Evolutionary conservation across 2,888 invertebrate species (phyloP).

Genomic region (Bunonema sp.): DNA sequence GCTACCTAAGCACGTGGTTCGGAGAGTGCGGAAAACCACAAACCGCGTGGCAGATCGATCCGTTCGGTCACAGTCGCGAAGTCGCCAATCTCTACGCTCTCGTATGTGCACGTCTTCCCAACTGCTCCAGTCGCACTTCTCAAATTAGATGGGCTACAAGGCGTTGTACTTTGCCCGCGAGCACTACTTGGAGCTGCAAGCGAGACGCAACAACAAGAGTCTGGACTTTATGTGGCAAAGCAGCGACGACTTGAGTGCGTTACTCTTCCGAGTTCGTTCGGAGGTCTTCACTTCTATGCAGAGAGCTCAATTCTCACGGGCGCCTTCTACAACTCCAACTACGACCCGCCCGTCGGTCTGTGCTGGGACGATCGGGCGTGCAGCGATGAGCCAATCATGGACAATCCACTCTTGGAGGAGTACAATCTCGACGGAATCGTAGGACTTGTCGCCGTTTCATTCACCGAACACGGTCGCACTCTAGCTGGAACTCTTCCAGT

Average conservation of each 20-base stretch:
- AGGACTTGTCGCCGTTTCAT: too few species aligned
- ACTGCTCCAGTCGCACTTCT: too few species aligned
- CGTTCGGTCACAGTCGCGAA: conserved; percentile 52
- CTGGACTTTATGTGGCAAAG: conserved; percentile 49
- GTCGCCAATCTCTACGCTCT: conserved; percentile 51
- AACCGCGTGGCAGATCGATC: conserved; percentile 53
- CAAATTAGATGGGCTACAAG: conserved; percentile 70
- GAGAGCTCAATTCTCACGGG: conserved; percentile 61
- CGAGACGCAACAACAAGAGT: conserved; percentile 40
- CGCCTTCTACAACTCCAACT: conserved; percentile 56
- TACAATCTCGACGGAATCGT: too few species aligned
- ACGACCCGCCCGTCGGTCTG: conserved; percentile 72
- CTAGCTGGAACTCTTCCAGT: too few species aligned
- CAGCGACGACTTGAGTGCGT: conserved; percentile 46
- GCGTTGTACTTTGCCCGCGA: conserved; percentile 45
- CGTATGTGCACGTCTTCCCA: too few species aligned
- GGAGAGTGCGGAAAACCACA: conserved; percentile 48
- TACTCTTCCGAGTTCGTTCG: too few species aligned
- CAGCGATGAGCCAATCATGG: conserved; percentile 43
- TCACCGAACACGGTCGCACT: too few species aligned
- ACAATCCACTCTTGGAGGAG: too few species aligned
- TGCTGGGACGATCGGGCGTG: conserved; percentile 70
- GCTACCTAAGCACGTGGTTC: conserved; percentile 24
- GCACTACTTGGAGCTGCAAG: conserved; percentile 44
- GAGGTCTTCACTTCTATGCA: conserved; percentile 8